These are phyloP conservation scores for Onthophagus taurus DNA, from an alignment of 1,140 invertebrate species.

Conservation along the genomic window DNA sequence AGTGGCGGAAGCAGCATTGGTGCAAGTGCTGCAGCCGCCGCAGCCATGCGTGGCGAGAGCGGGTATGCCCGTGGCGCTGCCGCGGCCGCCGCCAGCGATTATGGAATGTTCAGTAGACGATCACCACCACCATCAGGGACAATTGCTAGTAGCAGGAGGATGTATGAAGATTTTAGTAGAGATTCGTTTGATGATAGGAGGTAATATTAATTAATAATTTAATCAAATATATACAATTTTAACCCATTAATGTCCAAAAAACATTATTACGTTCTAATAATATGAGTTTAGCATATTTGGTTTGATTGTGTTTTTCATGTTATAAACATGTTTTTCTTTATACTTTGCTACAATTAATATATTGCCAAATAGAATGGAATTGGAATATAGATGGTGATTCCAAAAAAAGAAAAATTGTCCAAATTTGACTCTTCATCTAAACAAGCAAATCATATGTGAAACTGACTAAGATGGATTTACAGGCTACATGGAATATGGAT, in stretches of 20 bases:
- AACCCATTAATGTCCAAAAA: not conserved
- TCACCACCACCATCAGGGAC: constrained; percentile 52
- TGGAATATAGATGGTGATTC: too few relatives aligned
- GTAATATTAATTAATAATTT: constrained; percentile 40
- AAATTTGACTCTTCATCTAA: too few relatives aligned
- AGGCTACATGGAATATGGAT: too few relatives aligned
- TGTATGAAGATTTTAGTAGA: constrained; percentile 77
- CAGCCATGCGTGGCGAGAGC: constrained; percentile 34
- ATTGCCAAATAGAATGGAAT: too few relatives aligned
- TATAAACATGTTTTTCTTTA: not conserved
- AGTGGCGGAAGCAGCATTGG: constrained; percentile 41
- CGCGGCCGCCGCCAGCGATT: constrained; percentile 58
- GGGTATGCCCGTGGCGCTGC: constrained; percentile 41
- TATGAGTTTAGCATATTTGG: not conserved
- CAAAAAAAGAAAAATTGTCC: too few relatives aligned
- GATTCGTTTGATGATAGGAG: constrained; percentile 77
- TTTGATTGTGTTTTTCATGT: too few relatives aligned
- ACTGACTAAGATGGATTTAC: too few relatives aligned
- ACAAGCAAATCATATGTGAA: too few relatives aligned
- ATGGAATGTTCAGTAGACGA: constrained; percentile 73
- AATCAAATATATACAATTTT: not conserved
- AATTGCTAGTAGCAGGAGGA: constrained; percentile 44
- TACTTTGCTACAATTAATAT: too few relatives aligned
- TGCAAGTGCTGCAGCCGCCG: constrained; percentile 39
- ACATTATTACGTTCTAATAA: not conserved